A percentile compares a stretch with the other conserved stretches of the same genome.
These are phyloP conservation scores for Bothrops alternatus DNA, from an alignment of 2,797 vertebrate genomes.

Conservation along the genomic window DNA sequence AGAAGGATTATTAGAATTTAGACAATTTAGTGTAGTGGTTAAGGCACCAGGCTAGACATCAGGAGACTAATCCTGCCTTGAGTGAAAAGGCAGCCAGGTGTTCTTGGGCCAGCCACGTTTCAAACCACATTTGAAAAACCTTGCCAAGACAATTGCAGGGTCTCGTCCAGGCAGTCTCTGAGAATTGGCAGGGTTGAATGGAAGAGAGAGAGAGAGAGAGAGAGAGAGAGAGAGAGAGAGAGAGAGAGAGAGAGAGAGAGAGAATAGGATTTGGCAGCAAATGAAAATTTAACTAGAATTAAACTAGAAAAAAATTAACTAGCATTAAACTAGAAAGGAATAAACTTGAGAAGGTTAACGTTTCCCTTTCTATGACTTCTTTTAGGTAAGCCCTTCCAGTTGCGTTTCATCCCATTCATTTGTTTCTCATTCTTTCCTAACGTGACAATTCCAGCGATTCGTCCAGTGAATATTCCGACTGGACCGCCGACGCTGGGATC, in stretches of 20 bases:
- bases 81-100: neutral
- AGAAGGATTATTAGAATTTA: neutral
- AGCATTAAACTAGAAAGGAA: neutral
- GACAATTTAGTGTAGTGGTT: neutral
- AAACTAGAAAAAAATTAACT: neutral
- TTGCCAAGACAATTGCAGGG: neutral
- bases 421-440: conserved; percentile 21
- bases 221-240: neutral
- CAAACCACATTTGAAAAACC: neutral
- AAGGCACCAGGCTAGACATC: neutral
- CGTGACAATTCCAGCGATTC: conserved; percentile 79
- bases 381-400: neutral
- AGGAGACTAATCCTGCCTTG: neutral
- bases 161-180: neutral
- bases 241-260: neutral
- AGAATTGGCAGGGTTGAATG: neutral
- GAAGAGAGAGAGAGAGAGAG: neutral
- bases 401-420: neutral
- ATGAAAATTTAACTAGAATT: neutral
- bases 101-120: neutral
- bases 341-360: neutral
- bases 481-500: conserved; percentile 97
- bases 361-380: neutral
- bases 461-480: conserved; percentile 98
- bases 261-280: neutral